A percentile compares a stretch with the other conserved stretches of the same genome.
Evolutionary conservation across 2,888 invertebrate species (phyloP).

Genomic region (Caenorhabditis imperialis): DNA sequence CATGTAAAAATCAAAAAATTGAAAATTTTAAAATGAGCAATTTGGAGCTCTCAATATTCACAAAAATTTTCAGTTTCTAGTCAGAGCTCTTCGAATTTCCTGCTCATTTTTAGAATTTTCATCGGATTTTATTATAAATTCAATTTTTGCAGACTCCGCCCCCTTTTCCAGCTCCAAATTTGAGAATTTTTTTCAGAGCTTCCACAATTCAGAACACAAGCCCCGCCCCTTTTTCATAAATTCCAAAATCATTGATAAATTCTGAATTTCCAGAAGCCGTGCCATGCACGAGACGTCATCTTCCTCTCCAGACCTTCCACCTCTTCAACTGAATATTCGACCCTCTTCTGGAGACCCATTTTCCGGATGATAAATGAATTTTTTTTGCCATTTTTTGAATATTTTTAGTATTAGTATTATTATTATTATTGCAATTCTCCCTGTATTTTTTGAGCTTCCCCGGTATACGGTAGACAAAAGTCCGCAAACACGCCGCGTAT

Average conservation of each 20-base stretch:
- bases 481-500: constrained; percentile 21
- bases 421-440: neutral
- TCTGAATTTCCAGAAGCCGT: constrained; percentile 16
- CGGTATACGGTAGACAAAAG: constrained; percentile 20
- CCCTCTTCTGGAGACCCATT: constrained; percentile 38
- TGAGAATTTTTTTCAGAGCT: no score
- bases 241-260: neutral
- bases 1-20: no score
- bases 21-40: no score
- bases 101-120: no score
- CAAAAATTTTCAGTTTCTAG: no score
- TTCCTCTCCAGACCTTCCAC: constrained; percentile 26
- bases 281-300: constrained; percentile 18
- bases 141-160: neutral
- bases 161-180: neutral
- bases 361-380: constrained; percentile 13
- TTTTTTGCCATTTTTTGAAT: neutral
- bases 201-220: neutral
- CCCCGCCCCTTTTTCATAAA: neutral
- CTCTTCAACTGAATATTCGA: constrained; percentile 37
- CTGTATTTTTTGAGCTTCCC: neutral
- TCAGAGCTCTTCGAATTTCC: no score
- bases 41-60: no score
- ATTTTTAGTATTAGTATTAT: neutral
- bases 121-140: no score